Base-by-base conservation (phyloP, 92 coral and sea anemone genomes). In the Siderastrea radians region DNA sequence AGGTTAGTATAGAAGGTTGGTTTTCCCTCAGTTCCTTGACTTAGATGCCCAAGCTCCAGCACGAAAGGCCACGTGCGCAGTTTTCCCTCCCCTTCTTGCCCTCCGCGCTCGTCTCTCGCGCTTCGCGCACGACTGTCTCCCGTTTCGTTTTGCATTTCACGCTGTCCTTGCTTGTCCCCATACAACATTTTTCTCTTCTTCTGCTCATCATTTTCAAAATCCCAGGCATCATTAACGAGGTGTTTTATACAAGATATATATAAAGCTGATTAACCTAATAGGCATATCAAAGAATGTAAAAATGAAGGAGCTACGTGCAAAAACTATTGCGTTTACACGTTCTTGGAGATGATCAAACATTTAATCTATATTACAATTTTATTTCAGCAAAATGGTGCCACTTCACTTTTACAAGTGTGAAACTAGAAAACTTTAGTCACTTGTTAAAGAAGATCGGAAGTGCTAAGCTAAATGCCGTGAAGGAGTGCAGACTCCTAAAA, bases 341-440 rank as follows among this genome's bases (percentile, higher is more conserved):
- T 69, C 51, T 69, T 69, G 75, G 68, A 78, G 53, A 58, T 78
- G 50, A 4, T 78, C 15, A 78, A 13, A 58, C 68, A 48, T 61
- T 60, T 46, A 58, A 60, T 78, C 50, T 78, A 60, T 3, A 13
- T 38, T 59, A 43, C 58, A 26, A 44, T 78, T 58, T 78, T 78
- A 78, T 75, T 83, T 72, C 72, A 89, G 92, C 83, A 16, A 83
- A 49, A 82, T 89, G 88, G 87, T 81, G 82, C 80, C 91, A 88
- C 49, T 72, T 88, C 60, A 81, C 86, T 26, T 74, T 59, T 12
- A 82, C 88, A 7, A 83, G 84, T 77, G 83, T 88, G 45, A 80
- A 69, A 62, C 47, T 12, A 7, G 83, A 75, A 45, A 83, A 51
- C 71, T 88, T 88, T 45, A 14, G 67, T 47, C 92, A 88, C 61